phyloP scores from a whole-genome alignment of 2,888 invertebrate species.

The Eupithecia inturbata region DNA sequence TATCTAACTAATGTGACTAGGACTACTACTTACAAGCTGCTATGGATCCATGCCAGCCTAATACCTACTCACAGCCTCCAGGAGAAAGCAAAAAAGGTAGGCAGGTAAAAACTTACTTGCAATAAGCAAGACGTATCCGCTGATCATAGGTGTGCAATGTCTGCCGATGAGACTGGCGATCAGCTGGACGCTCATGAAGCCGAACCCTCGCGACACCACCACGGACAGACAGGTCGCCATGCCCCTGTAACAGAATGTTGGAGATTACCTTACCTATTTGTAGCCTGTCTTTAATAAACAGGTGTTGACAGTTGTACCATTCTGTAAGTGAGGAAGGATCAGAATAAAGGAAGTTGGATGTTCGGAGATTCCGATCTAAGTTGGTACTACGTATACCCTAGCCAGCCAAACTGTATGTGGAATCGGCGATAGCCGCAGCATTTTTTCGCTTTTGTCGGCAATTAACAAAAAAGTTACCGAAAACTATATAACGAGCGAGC shows the following conservation, averaged over 20 bases:
- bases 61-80: not conserved
- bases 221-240: constrained; percentile 75
- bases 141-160: constrained; percentile 65
- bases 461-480: no score
- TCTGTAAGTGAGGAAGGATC: no score
- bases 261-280: not conserved
- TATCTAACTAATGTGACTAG: not conserved
- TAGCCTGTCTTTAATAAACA: no score
- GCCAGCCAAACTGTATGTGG: no score
- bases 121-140: constrained; percentile 63
- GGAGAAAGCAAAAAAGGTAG: no score
- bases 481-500: no score
- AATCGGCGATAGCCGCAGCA: no score
- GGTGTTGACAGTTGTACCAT: no score
- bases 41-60: not conserved
- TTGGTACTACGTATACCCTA: no score
- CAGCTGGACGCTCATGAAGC: constrained; percentile 72
- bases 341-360: no score
- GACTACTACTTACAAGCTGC: not conserved
- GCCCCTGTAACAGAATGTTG: constrained; percentile 54
- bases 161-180: constrained; percentile 63
- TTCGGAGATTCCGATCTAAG: no score
- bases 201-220: constrained; percentile 71
- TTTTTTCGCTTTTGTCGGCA: no score
- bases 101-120: constrained; percentile 58